These are phyloP conservation scores for Hyposoter didymator DNA, from an alignment of 2,888 invertebrate genomes.

Conservation along the genomic window DNA sequence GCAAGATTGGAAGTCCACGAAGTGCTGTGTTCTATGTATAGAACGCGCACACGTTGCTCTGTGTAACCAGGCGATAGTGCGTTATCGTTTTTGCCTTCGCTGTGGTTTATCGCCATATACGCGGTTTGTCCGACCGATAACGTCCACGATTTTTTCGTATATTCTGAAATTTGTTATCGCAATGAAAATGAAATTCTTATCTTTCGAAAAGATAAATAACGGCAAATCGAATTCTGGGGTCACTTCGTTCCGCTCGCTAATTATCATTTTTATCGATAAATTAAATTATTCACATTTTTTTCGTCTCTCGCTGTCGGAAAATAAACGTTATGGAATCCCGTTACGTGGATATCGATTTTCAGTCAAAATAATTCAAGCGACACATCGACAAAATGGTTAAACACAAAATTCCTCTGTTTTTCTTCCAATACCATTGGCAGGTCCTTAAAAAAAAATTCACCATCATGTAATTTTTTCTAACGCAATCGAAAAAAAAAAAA, in stretches of 20 bases:
- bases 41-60: background rate
- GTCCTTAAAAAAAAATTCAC: background rate
- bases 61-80: slow-evolving; percentile 42
- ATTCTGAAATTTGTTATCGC: slow-evolving; percentile 6
- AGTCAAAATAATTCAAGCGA: background rate
- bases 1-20: slow-evolving; percentile 37
- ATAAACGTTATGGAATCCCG: background rate
- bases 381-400: background rate
- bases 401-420: background rate
- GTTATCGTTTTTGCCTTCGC: slow-evolving; percentile 55
- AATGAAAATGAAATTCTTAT: slow-evolving; percentile 24
- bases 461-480: too few relatives aligned
- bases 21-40: background rate
- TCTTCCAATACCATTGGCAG: background rate
- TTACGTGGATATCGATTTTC: background rate
- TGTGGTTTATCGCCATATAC: slow-evolving; percentile 38
- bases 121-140: slow-evolving; percentile 6
- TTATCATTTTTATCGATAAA: slow-evolving; percentile 6
- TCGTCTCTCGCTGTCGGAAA: background rate
- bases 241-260: background rate
- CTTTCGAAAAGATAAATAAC: background rate
- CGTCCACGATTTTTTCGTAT: slow-evolving; percentile 15
- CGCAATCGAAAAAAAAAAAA: too few relatives aligned
- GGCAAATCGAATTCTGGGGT: background rate
- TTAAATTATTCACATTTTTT: background rate